Evolutionary conservation across 2,113 vertebrate species (phyloP), one percentile per base, ranked within the genome.

Genomic region (Ramphastos sulfuratus): DNA sequence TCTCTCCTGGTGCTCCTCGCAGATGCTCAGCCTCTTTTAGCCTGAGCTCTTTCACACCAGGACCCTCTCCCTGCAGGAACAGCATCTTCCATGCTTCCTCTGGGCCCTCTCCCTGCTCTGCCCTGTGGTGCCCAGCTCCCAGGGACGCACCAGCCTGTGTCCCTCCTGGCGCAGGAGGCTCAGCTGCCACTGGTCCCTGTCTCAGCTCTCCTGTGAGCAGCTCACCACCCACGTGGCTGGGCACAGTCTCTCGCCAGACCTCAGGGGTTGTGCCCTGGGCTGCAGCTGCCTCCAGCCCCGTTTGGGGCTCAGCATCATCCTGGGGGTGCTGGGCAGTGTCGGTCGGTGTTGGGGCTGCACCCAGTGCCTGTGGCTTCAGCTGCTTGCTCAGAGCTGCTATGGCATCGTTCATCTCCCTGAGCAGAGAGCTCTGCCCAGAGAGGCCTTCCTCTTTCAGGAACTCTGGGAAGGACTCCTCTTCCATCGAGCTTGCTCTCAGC

Each of bases 371-470:
- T 24, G 54, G 27, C 84, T 82, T 85, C 80, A 93, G 54, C 54
- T 81, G 90, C 54, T 86, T 76, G 87, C 72, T 93, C 87, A 95
- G 89, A 63, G 90, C 85, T 4, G 64, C 90, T 33, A 94, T 96
- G 73, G 95, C 95, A 28, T 96, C 95, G 60, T 90, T 93, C 93
- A 97, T 94, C 89, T 97, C 97, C 80, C 90, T 94, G 60, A 97
- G 89, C 94, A 97, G 90, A 93, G 97, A 97, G 75, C 73, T 95
- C 63, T 80, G 92, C 50, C 74, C 89, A 61, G 89, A 92, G 44
- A 42, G 52, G 13, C 0, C 25, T 63, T 95, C 84, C 85, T 89
- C 77, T 67, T 91, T 82, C 82, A 94, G 42, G 25, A 55, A 20
- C 39, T 94, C 92, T 39, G 88, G 59, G 55, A 94, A 93, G 10